These are phyloP conservation scores for Muraenolepis orangiensis DNA, from an alignment of 2,797 vertebrate species.

Conservation along the genomic window DNA sequence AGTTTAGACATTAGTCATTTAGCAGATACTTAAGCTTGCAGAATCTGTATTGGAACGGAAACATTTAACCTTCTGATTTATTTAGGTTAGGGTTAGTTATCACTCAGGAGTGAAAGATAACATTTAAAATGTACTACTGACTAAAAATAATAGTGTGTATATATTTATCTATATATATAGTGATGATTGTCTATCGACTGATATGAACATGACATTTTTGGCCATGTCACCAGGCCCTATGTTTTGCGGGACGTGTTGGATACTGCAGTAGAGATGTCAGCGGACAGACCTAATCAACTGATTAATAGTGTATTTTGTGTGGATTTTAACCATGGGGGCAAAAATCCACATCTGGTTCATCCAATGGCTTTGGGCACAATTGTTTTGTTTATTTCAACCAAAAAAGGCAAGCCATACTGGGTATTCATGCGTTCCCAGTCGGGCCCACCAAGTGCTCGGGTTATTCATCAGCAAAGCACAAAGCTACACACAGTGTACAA, in stretches of 20 bases:
- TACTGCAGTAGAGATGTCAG: not conserved
- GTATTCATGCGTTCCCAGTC: not conserved
- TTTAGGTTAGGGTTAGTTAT: too few relatives aligned
- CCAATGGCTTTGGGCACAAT: not conserved
- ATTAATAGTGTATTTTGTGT: not conserved
- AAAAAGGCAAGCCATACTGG: not conserved
- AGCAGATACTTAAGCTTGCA: too few relatives aligned
- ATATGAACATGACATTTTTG: too few relatives aligned
- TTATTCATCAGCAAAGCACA: conserved; percentile 17
- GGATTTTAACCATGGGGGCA: not conserved
- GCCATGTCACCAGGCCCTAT: too few relatives aligned
- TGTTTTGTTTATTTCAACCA: not conserved
- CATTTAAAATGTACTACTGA: too few relatives aligned
- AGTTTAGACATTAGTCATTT: too few relatives aligned
- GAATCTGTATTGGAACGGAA: too few relatives aligned
- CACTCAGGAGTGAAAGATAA: too few relatives aligned
- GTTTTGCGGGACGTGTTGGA: not conserved
- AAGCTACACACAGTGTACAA: not conserved
- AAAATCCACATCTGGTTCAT: not conserved
- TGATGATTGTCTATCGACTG: too few relatives aligned
- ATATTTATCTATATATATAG: too few relatives aligned
- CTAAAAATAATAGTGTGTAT: too few relatives aligned
- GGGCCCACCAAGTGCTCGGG: not conserved
- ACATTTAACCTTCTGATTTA: too few relatives aligned
- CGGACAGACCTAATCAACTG: not conserved